Evolutionary conservation across 1,140 invertebrate genomes (phyloP).

Genomic region (Neodiprion lecontei): DNA sequence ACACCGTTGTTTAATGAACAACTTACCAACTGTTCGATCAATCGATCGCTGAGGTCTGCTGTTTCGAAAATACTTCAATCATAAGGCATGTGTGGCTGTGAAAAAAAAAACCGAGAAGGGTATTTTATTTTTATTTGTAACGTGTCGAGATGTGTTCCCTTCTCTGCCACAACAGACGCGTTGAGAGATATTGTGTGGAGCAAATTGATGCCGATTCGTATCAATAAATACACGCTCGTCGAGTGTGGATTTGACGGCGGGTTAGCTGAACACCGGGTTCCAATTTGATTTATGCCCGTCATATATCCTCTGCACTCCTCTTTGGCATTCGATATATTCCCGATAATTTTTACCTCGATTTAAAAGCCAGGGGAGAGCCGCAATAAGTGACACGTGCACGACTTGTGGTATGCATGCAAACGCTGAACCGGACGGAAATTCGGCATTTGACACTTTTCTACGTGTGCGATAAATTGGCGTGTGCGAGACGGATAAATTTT

Average conservation of each 20-base stretch:
- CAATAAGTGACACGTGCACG: too few species aligned
- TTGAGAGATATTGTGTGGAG: neutral
- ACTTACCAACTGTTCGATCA: too few species aligned
- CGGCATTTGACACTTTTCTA: too few species aligned
- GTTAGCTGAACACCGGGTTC: neutral
- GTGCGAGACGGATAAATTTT: too few species aligned
- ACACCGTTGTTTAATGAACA: too few species aligned
- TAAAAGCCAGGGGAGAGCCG: neutral
- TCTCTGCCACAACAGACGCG: neutral
- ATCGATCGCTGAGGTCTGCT: too few species aligned
- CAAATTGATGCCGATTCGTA: constrained; percentile 5
- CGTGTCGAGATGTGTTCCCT: neutral
- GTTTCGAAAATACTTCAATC: too few species aligned
- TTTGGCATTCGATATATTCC: neutral
- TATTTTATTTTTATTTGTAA: neutral
- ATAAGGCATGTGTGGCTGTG: too few species aligned
- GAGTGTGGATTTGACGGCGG: neutral
- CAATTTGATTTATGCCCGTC: neutral
- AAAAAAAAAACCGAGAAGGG: too few species aligned
- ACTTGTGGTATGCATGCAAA: too few species aligned
- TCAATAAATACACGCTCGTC: neutral
- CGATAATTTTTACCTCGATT: neutral
- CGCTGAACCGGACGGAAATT: too few species aligned
- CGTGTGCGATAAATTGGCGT: too few species aligned
- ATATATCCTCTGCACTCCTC: neutral